Evolutionary conservation across 2,888 invertebrate genomes (phyloP).

Genomic region (Philopedon plagiatum): DNA sequence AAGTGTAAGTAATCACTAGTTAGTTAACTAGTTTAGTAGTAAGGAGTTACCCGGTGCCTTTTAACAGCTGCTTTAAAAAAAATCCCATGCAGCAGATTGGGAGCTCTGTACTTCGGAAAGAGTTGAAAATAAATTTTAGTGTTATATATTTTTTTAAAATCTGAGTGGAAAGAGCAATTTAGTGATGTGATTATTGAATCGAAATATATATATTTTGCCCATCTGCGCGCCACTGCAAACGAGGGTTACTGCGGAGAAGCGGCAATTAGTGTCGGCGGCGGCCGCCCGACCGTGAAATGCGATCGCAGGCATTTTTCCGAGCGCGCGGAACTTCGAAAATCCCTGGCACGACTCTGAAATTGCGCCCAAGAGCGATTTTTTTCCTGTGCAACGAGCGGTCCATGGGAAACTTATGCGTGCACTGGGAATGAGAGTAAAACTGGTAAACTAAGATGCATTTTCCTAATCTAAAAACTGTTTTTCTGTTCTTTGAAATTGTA

Average conservation of each 20-base stretch:
- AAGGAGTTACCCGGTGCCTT: too few species aligned
- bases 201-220: too few species aligned
- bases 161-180: too few species aligned
- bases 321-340: constrained; percentile 40
- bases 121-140: too few species aligned
- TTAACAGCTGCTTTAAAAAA: too few species aligned
- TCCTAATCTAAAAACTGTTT: background rate
- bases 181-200: too few species aligned
- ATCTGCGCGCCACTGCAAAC: constrained; percentile 31
- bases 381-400: constrained; percentile 27
- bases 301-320: constrained; percentile 57
- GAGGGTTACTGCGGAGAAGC: constrained; percentile 41
- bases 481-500: too few species aligned
- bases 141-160: too few species aligned
- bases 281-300: constrained; percentile 67
- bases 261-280: constrained; percentile 66
- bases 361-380: constrained; percentile 43
- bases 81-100: too few species aligned
- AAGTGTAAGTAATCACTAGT: too few species aligned
- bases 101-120: too few species aligned
- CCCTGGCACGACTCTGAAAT: constrained; percentile 48
- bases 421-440: constrained; percentile 29
- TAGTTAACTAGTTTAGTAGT: too few species aligned
- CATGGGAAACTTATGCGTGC: constrained; percentile 49
- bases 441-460: constrained; percentile 13